These are phyloP conservation scores for Neofelis nebulosa DNA, from an alignment of 2,113 vertebrate species.

Conservation along the genomic window DNA sequence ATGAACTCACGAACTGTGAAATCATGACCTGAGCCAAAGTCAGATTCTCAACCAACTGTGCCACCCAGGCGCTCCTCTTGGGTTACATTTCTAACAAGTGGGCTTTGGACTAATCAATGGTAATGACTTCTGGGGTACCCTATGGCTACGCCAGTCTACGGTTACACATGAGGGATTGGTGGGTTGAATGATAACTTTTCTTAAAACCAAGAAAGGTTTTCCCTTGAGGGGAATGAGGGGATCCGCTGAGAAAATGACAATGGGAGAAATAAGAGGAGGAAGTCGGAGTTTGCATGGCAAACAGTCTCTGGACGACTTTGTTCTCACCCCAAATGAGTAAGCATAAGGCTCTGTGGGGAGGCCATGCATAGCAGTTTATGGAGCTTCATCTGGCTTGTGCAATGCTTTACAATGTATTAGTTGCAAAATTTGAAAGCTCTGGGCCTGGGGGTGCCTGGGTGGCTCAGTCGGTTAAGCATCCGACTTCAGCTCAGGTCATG, in stretches of 20 bases:
- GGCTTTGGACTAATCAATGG: not conserved
- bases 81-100: not conserved
- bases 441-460: no score
- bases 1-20: no score
- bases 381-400: not conserved
- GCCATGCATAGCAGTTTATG: no score
- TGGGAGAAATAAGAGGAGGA: not conserved
- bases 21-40: no score
- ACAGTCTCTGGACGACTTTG: not conserved
- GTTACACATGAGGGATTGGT: not conserved
- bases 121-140: not conserved
- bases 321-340: not conserved
- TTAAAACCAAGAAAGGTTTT: slow-evolving; percentile 2
- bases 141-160: not conserved
- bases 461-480: no score
- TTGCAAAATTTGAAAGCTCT: not conserved
- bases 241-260: not conserved
- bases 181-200: not conserved
- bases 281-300: not conserved
- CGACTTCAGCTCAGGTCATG: no score
- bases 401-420: not conserved
- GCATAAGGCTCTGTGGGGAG: not conserved
- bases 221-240: not conserved
- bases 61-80: not conserved
- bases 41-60: no score